A percentile compares a stretch with the other conserved stretches of the same genome.
Conservation (phyloP, 2,113 vertebrate genomes). For the Hemiprocne comata region DNA sequence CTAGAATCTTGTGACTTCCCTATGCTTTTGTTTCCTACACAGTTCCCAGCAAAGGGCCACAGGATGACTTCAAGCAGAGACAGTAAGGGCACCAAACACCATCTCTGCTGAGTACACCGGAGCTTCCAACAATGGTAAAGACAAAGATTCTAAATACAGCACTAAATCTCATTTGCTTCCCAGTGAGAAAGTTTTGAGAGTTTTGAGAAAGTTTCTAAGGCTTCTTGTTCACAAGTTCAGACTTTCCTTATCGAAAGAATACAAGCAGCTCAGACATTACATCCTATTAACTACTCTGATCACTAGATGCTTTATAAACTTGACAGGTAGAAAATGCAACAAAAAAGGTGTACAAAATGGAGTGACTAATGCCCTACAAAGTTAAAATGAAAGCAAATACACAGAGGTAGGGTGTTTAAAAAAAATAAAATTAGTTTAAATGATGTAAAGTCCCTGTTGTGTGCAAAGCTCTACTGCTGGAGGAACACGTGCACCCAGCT, state of each 20-base stretch:
- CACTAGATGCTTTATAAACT: slow-evolving; percentile 25
- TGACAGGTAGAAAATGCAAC: slow-evolving; percentile 43
- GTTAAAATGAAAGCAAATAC: slow-evolving; percentile 7
- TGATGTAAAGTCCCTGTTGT: slow-evolving; percentile 30
- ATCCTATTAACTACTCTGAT: neutral
- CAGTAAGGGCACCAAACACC: too few relatives aligned
- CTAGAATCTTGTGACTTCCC: too few relatives aligned
- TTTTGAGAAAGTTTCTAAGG: neutral
- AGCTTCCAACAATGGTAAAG: too few relatives aligned
- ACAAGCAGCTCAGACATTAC: neutral
- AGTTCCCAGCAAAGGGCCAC: too few relatives aligned
- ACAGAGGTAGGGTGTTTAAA: neutral
- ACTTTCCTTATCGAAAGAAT: slow-evolving; percentile 14
- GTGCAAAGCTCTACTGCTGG: neutral
- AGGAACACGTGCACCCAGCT: slow-evolving; percentile 18
- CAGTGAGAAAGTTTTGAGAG: neutral
- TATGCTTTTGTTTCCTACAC: too few relatives aligned
- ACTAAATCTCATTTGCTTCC: neutral
- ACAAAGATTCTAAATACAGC: neutral
- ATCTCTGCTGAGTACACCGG: too few relatives aligned
- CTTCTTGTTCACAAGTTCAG: slow-evolving; percentile 18
- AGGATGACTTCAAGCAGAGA: too few relatives aligned
- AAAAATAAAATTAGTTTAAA: neutral
- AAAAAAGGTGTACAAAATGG: slow-evolving; percentile 30
- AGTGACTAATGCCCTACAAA: slow-evolving; percentile 49